These are phyloP conservation scores for Amazona guildingii DNA, from an alignment of 2,113 vertebrate species.

Conservation along the genomic window DNA sequence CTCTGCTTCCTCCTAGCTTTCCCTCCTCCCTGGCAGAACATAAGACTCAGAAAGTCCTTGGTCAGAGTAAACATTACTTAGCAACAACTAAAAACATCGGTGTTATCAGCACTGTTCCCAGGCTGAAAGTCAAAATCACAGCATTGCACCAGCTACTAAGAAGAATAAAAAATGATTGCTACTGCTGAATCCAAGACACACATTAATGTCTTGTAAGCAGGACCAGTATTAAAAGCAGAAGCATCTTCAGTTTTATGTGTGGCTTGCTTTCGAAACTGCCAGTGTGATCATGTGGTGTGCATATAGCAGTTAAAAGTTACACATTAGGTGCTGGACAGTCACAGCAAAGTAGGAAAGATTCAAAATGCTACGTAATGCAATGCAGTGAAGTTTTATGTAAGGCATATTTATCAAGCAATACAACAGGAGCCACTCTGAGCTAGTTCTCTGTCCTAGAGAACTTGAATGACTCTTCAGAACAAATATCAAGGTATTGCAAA, in stretches of 20 bases:
- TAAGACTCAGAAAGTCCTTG: too few relatives aligned
- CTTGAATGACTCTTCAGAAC: background rate
- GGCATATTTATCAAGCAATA: background rate
- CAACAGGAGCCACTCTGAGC: background rate
- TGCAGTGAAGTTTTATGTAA: background rate
- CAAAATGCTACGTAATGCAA: background rate
- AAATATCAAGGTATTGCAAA: background rate
- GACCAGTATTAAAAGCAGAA: background rate
- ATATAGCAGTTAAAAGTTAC: background rate
- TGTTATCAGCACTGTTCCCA: too few relatives aligned
- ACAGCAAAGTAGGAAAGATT: background rate
- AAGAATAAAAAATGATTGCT: too few relatives aligned
- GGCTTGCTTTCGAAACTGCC: background rate
- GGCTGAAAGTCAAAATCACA: too few relatives aligned
- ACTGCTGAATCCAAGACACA: too few relatives aligned
- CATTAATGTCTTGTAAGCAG: background rate
- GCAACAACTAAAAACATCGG: too few relatives aligned
- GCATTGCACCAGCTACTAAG: too few relatives aligned
- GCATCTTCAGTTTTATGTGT: background rate
- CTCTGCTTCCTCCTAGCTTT: too few relatives aligned
- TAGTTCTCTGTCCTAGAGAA: accelerated
- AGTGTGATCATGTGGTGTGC: background rate
- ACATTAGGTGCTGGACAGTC: background rate
- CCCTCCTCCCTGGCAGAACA: too few relatives aligned
- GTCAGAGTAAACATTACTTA: too few relatives aligned